Base-by-base conservation (phyloP, 1,140 invertebrate genomes). In the Drosophila sproati region DNA sequence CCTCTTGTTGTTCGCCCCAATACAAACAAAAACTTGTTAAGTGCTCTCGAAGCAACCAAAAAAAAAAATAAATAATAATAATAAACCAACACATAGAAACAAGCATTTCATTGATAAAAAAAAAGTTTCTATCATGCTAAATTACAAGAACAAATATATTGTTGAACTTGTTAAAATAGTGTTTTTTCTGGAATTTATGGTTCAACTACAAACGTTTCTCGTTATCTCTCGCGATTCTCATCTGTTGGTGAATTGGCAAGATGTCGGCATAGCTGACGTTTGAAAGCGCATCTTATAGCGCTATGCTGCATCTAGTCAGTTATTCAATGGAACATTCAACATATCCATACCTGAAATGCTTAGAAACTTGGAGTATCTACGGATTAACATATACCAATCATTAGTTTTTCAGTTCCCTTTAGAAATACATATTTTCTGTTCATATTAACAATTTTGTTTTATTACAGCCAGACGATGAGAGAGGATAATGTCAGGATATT, bases 301-400 rank as follows among this genome's bases (percentile, higher is more conserved):
- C 91, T 92, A 92, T 92, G 91, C 91, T 91, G 87, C 91, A 92
- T 92, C 91, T 92, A 91, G 91, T 92, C 91, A 92, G 91, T 92
- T 92, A 54, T 79, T 91, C 91, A 91, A 89, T 81, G 77, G 91
- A 92, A 85, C 71, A 89, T 34, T 82, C 91, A 71, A 63, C 81
- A 37, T n/a, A 31, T 7, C 8, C 5, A 61, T 10, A 61, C 34
- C 12, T 32, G 34, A 8, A 61, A 61, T 48, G 1, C 5, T 50
- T 3, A 10, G 5, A 50, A n/a, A 39, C 41, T 3, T 10, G 48
- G 48, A 50, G 10, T 48, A 29, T 48, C 20, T 3, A 5, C 10
- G 20, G 20, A 10, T 3, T 8, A 20, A 20, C 10, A 39, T 8
- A 39, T 8, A 7, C 8, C 8, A 7, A 7, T 41, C 8, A 41